Evolutionary conservation across 2,113 vertebrate genomes (phyloP), one percentile per base, ranked within the genome.

Genomic region (Limnothrissa miodon): DNA sequence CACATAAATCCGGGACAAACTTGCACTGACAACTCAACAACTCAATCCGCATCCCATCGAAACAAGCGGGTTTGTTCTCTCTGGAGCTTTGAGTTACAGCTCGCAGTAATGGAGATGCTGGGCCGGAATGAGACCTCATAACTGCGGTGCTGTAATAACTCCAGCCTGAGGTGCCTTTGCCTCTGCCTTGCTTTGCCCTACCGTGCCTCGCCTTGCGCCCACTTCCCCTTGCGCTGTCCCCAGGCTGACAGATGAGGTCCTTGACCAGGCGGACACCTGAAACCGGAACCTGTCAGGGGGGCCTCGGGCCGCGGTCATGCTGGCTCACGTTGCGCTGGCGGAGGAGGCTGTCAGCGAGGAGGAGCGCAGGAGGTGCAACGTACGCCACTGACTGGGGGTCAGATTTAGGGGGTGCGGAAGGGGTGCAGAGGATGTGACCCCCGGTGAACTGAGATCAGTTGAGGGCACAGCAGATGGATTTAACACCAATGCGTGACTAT

Each of bases 91-190:
- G 66, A 74, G 5, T 74, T 74, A 74, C 66, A 36, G 66, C 33
- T 2, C 15, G 4, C 66, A 74, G 66, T 74, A 74, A 74, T 74
- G 11, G 66, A 33, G 66, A 33, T 13, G 66, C 66, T 33, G 11
- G 5, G 29, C 66, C 15, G 66, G 66, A 74, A 74, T 74, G 11
- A 74, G 66, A 74, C 29, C 66, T 74, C 66, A 29, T 74, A 74
- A 39, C 9, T 74, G 66, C 5, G 66, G 42, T 2, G 25, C 66
- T 1, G 9, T 36, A 33, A 74, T 74, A 33, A 74, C 66, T 74
- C 66, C 29, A 15, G 66, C 42, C 42, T 42, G 42, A 42, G 42
- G 42, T 42, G 42, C 42, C 42, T 42, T 42, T n/a, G n/a, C n/a
- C n/a, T n/a, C n/a, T n/a, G n/a, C n/a, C n/a, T n/a, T n/a, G n/a